Percentiles rank a stretch among this genome's conserved stretches.
phyloP scores from a whole-genome alignment of 1,140 invertebrate species.

The Anagrus nilaparvatae region DNA sequence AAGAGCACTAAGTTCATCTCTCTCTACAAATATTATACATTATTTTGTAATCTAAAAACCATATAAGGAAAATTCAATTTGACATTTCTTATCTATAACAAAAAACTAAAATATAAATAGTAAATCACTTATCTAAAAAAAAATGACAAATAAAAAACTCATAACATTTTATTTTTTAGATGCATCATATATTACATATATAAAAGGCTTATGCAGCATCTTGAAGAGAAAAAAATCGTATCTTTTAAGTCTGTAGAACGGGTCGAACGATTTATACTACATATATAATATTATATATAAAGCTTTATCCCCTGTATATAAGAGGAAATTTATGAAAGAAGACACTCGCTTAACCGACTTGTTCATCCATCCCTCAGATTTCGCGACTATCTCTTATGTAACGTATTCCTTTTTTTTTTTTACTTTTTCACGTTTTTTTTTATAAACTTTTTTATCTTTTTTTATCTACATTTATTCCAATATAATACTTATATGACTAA shows the following conservation, averaged over 20 bases:
- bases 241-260: no score
- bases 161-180: no score
- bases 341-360: constrained; percentile 42
- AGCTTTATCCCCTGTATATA: constrained; percentile 32
- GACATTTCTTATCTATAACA: no score
- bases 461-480: constrained; percentile 8
- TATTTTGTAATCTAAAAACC: no score
- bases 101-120: no score
- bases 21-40: not conserved
- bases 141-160: no score
- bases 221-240: no score
- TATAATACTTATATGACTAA: constrained; percentile 19
- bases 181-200: no score
- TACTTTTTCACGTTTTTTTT: constrained; percentile 20
- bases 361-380: constrained; percentile 40
- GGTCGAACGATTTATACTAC: constrained; percentile 40
- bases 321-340: constrained; percentile 43
- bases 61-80: no score
- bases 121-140: no score
- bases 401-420: constrained; percentile 15
- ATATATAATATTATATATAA: no score
- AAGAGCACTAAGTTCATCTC: constrained; percentile 1
- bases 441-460: constrained; percentile 7
- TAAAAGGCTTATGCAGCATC: no score
- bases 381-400: constrained; percentile 26